Evolutionary conservation across 37 sponge, comb jelly and placozoan genomes (phyloP).

Genomic region (Chondrilla cf. caribensis): DNA sequence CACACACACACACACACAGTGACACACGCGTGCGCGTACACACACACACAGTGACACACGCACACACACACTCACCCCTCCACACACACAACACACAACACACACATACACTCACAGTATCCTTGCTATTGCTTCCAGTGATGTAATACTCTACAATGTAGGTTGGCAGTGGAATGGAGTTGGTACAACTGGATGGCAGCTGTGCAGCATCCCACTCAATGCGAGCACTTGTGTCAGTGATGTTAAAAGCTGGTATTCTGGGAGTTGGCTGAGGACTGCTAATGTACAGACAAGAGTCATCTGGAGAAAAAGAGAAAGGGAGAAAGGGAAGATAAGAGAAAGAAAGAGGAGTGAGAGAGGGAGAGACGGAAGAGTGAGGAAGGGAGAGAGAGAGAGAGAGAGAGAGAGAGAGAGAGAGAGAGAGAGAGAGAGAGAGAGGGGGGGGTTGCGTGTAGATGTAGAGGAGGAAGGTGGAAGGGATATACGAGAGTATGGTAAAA

Average conservation of each 20-base stretch:
- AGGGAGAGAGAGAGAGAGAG: too few species aligned
- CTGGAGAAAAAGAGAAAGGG: not conserved
- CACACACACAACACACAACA: too few species aligned
- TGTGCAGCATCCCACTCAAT: not conserved
- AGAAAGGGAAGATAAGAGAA: not conserved
- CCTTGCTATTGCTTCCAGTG: not conserved
- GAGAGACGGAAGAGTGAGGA: not conserved
- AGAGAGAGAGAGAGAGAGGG: not conserved
- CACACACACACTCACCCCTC: too few species aligned
- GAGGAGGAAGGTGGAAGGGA: slow-evolving; percentile 29
- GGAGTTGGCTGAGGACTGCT: not conserved
- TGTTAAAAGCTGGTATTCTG: too few species aligned
- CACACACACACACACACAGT: slow-evolving; percentile 46
- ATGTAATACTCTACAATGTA: too few species aligned
- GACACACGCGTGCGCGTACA: too few species aligned
- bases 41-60: too few species aligned
- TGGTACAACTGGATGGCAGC: not conserved
- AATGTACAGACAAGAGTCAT: slow-evolving; percentile 2
- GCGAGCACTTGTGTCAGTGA: not conserved
- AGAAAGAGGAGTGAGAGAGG: not conserved
- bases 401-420: too few species aligned
- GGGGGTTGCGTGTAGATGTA: slow-evolving; percentile 24
- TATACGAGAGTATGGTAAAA: not conserved
- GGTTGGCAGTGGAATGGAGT: not conserved
- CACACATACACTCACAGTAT: too few species aligned